Evolutionary conservation across 35 echinoderm and acorn worm species (phyloP).

Genomic region (Eucidaris tribuloides): DNA sequence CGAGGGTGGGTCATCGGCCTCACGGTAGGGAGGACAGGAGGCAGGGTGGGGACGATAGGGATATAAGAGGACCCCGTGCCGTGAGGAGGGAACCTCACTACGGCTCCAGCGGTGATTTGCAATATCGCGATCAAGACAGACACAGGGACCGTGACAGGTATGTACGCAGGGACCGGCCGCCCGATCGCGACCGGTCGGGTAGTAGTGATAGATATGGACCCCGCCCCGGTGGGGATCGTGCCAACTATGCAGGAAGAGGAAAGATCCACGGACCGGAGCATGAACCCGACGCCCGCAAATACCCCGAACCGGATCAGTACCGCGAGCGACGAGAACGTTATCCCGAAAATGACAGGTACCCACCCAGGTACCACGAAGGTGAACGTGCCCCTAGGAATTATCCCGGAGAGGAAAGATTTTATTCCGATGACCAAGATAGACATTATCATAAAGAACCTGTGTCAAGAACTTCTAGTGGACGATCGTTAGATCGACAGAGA

Average conservation of each 20-base stretch:
- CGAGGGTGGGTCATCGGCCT: conserved; percentile 33
- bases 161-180: not conserved
- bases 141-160: conserved; percentile 28
- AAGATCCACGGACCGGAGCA: conserved; percentile 34
- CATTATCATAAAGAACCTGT: conserved; percentile 82
- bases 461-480: conserved; percentile 73
- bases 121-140: conserved; percentile 43
- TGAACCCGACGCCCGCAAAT: conserved; percentile 1
- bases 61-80: conserved; percentile 13
- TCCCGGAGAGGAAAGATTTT: conserved; percentile 39
- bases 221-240: conserved; percentile 25
- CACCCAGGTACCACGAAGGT: conserved; percentile 21
- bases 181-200: conserved; percentile 38
- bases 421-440: conserved; percentile 17
- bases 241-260: conserved; percentile 75
- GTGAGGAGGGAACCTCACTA: conserved; percentile 50
- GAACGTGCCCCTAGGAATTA: conserved; percentile 17
- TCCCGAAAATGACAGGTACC: conserved; percentile 35
- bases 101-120: conserved; percentile 54
- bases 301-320: conserved; percentile 22
- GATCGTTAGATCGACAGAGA: conserved; percentile 86
- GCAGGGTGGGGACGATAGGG: conserved; percentile 16
- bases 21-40: conserved; percentile 42
- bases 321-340: conserved; percentile 44
- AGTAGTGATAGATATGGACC: conserved; percentile 62